A percentile compares a stretch with the other conserved stretches of the same genome.
These are phyloP conservation scores for Nipponacmea schrenckii DNA, from an alignment of 2,888 invertebrate species.

Conservation along the genomic window DNA sequence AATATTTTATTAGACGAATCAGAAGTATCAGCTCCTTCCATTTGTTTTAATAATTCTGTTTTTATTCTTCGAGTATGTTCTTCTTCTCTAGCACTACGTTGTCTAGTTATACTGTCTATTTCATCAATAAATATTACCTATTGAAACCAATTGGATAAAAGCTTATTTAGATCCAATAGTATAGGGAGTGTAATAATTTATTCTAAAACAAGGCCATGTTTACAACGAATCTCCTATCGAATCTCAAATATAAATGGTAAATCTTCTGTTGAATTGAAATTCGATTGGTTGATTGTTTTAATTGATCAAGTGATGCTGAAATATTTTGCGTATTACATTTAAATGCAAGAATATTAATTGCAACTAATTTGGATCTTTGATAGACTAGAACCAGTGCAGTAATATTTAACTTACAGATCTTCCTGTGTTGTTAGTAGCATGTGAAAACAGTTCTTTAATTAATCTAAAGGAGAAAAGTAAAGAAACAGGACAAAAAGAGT, in stretches of 20 bases:
- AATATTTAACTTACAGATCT: constrained; percentile 57
- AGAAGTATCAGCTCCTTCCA: constrained; percentile 67
- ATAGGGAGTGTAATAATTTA: too few relatives aligned
- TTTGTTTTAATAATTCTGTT: constrained; percentile 73
- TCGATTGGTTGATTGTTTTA: too few relatives aligned
- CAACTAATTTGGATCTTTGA: too few relatives aligned
- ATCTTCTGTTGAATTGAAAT: too few relatives aligned
- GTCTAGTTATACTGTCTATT: constrained; percentile 73
- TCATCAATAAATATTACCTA: constrained; percentile 74
- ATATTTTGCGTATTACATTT: too few relatives aligned
- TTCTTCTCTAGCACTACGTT: constrained; percentile 69
- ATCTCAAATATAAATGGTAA: too few relatives aligned
- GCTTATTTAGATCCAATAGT: too few relatives aligned
- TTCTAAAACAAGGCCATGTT: too few relatives aligned
- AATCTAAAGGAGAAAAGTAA: constrained; percentile 45
- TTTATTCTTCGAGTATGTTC: constrained; percentile 72
- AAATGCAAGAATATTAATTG: too few relatives aligned
- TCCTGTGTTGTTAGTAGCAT: constrained; percentile 62
- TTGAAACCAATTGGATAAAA: not conserved
- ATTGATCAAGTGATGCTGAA: too few relatives aligned
- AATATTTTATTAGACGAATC: constrained; percentile 58
- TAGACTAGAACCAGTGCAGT: not conserved
- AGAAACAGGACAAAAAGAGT: constrained; percentile 10
- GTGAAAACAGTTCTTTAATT: constrained; percentile 68
- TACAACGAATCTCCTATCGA: too few relatives aligned